These are phyloP conservation scores for Zootermopsis nevadensis DNA, from an alignment of 2,888 invertebrate species.

Conservation along the genomic window DNA sequence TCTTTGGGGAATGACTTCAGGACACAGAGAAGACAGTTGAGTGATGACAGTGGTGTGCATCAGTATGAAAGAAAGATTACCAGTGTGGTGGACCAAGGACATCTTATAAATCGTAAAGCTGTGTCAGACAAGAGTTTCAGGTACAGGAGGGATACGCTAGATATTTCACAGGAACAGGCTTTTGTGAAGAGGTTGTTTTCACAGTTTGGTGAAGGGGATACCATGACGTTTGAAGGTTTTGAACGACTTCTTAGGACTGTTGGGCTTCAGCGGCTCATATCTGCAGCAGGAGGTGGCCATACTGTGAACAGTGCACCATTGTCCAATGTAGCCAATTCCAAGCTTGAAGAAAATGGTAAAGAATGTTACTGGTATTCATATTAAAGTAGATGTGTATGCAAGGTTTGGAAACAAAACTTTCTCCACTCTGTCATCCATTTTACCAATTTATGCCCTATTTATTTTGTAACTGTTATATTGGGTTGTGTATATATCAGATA, in stretches of 20 bases:
- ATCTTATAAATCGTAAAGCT: too few relatives aligned
- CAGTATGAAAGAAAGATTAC: too few relatives aligned
- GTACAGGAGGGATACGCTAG: neutral
- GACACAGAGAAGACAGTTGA: neutral
- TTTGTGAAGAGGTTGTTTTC: constrained; percentile 71
- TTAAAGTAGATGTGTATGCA: too few relatives aligned
- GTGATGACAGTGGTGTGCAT: neutral
- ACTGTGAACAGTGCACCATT: neutral
- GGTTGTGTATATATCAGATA: too few relatives aligned
- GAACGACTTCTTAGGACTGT: constrained; percentile 73
- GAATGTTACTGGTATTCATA: neutral
- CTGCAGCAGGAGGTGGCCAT: neutral
- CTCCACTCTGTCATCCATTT: too few relatives aligned
- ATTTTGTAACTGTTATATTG: too few relatives aligned
- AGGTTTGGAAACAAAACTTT: too few relatives aligned
- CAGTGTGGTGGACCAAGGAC: too few relatives aligned
- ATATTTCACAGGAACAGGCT: neutral
- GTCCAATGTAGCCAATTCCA: constrained; percentile 9
- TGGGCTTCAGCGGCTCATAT: constrained; percentile 64
- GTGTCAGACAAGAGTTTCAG: neutral
- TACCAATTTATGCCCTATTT: too few relatives aligned
- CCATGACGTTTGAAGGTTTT: constrained; percentile 74
- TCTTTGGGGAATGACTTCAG: too few relatives aligned
- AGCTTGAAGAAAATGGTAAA: constrained; percentile 8
- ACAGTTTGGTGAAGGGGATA: constrained; percentile 73